Evolutionary conservation across 2,797 vertebrate genomes (phyloP).

Genomic region (Coranthus polyacanthus): DNA sequence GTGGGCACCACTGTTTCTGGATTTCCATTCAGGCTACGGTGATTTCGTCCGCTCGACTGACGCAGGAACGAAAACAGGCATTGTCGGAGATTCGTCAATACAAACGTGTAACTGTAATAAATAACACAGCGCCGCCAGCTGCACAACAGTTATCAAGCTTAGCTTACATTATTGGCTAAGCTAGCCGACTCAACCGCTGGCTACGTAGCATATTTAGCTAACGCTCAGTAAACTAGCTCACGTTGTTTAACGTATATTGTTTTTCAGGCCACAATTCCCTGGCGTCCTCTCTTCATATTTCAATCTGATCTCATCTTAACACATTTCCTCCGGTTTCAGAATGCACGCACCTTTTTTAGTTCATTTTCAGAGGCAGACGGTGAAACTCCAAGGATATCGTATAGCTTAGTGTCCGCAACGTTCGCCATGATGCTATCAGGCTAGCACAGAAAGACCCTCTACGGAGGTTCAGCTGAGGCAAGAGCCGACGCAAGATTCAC

Average conservation of each 20-base stretch:
- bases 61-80: rapidly evolving
- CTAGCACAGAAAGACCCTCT: slow-evolving; percentile 69
- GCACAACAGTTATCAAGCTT: not conserved
- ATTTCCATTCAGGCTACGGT: not conserved
- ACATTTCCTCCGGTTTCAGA: not conserved
- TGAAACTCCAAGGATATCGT: slow-evolving; percentile 95
- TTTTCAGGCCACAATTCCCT: slow-evolving; percentile 65
- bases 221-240: slow-evolving; percentile 42
- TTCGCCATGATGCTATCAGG: slow-evolving; percentile 90
- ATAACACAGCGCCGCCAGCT: not conserved
- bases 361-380: slow-evolving; percentile 94
- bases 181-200: slow-evolving; percentile 36
- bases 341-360: slow-evolving; percentile 90
- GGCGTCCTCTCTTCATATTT: slow-evolving; percentile 1
- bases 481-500: slow-evolving; percentile 38
- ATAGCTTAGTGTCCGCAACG: slow-evolving; percentile 95
- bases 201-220: slow-evolving; percentile 43
- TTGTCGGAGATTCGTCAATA: rapidly evolving
- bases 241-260: slow-evolving; percentile 40
- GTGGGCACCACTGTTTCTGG: slow-evolving; percentile 19
- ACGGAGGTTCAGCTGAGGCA: slow-evolving; percentile 68
- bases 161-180: slow-evolving; percentile 22
- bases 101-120: not conserved
- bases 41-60: rapidly evolving
- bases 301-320: not conserved